Evolutionary conservation across 2,113 vertebrate genomes (phyloP).

Genomic region (Onychostoma macrolepis): DNA sequence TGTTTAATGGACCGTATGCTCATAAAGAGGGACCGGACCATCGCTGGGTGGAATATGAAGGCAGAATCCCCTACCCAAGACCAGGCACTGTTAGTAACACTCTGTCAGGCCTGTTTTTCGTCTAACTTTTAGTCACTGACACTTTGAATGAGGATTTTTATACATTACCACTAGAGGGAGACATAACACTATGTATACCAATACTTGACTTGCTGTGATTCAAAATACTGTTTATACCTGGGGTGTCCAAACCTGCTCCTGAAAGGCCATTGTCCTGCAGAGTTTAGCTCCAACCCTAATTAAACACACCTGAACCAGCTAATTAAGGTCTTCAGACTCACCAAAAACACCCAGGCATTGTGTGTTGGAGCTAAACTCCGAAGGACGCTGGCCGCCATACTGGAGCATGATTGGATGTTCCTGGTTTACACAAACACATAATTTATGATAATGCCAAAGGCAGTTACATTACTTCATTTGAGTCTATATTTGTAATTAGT

Average conservation of each 20-base stretch:
- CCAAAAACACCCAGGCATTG: not conserved
- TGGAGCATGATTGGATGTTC: not conserved
- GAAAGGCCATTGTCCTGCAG: not conserved
- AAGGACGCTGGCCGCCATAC: not conserved
- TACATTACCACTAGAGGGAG: slow-evolving; percentile 68
- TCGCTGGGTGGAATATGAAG: slow-evolving; percentile 94
- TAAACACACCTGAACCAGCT: no score
- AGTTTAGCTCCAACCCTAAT: not conserved
- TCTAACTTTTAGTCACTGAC: not conserved
- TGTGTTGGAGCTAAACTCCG: no score
- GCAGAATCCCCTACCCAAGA: slow-evolving; percentile 90
- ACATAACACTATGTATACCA: slow-evolving; percentile 40
- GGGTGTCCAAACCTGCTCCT: not conserved
- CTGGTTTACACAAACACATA: not conserved
- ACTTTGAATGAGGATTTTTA: slow-evolving; percentile 39
- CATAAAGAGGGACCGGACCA: slow-evolving; percentile 96
- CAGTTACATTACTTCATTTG: not conserved
- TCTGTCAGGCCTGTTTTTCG: not conserved
- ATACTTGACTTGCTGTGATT: not conserved
- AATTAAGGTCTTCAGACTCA: not conserved
- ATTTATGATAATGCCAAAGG: not conserved
- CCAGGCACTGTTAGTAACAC: slow-evolving; percentile 87
- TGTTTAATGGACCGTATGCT: slow-evolving; percentile 94
- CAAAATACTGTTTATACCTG: not conserved
- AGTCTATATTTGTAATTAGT: not conserved